Base-by-base conservation (phyloP, 2,113 vertebrate genomes). In the Forbesichthys agassizii region DNA sequence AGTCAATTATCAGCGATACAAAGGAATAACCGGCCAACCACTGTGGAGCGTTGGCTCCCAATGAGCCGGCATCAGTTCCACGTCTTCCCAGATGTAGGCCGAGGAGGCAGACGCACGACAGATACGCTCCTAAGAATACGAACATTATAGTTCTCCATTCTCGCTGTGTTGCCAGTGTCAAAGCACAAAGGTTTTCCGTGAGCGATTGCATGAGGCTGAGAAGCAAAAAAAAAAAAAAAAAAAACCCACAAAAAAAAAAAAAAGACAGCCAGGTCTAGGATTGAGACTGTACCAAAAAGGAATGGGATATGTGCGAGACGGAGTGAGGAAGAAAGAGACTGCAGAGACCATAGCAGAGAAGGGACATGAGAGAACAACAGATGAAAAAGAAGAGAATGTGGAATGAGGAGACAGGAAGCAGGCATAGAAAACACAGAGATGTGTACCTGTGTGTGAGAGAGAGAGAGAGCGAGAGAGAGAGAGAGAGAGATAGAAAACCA, bases 81-180 rank as follows among this genome's bases (percentile, higher is more conserved):
- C 1, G 60, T 69, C 64, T 69, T 73, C 3, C n/a, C 71, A 67
- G 75, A 77, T 42, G 49, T 12, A n/a, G 36, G 36, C 36, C 1
- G 5, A 42, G 36, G 36, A 42, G 36, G 36, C 36, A 42, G 7
- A 42, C 1, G 13, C 18, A 1, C 11, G 73, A 16, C 68, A 54
- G 61, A 71, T 86, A 82, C 79, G 77, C 76, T 84, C 75, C 82
- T 77, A 81, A 84, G 87, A 88, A 84, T 82, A 82, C 36, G 66
- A 71, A 64, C 52, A 20, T 66, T 73, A 72, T 58, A 59, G 61
- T 55, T 48, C 57, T 65, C 0, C 42, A 66, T 68, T 83, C 59
- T 65, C 63, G 36, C 36, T 42, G 58, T 70, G 69, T 75, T 47
- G 63, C 51, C 62, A 42, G 61, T 74, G 77, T 77, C 77, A 73